A percentile compares a stretch with the other conserved stretches of the same genome.
These are phyloP conservation scores for Xanthia togata DNA, from an alignment of 2,888 invertebrate species.

Conservation along the genomic window DNA sequence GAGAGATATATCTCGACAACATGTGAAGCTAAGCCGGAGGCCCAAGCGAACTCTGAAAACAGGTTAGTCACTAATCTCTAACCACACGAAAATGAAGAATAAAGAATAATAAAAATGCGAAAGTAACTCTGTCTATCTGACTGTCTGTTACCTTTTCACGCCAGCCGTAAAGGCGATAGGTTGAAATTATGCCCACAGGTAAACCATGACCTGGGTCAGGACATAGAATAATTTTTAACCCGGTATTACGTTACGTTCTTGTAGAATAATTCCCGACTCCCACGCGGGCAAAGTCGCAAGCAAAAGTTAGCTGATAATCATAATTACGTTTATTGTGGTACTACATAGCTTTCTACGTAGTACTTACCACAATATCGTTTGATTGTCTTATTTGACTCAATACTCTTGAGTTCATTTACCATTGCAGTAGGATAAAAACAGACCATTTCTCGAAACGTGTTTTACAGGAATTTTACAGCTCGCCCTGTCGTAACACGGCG, in stretches of 20 bases:
- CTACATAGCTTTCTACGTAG: no score
- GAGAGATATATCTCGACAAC: no score
- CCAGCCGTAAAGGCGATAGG: background rate
- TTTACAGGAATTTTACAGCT: slow-evolving; percentile 28
- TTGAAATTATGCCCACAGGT: background rate
- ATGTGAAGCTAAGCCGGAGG: no score
- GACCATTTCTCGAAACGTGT: slow-evolving; percentile 7
- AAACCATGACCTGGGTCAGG: background rate
- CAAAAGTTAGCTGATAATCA: background rate
- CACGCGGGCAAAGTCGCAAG: no score
- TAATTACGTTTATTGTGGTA: background rate
- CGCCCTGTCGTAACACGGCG: slow-evolving; percentile 4
- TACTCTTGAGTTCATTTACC: background rate
- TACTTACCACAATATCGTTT: no score
- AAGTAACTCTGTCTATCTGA: background rate
- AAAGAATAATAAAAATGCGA: background rate
- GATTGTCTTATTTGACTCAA: no score
- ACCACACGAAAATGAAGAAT: no score
- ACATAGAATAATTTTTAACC: background rate
- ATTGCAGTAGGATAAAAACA: background rate
- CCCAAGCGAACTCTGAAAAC: no score
- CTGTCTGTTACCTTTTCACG: background rate
- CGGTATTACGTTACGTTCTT: no score
- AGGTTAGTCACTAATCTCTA: no score
- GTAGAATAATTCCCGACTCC: no score